Evolutionary conservation across 2,113 vertebrate genomes (phyloP).

Genomic region (Ptilorrhoa leucosticta): DNA sequence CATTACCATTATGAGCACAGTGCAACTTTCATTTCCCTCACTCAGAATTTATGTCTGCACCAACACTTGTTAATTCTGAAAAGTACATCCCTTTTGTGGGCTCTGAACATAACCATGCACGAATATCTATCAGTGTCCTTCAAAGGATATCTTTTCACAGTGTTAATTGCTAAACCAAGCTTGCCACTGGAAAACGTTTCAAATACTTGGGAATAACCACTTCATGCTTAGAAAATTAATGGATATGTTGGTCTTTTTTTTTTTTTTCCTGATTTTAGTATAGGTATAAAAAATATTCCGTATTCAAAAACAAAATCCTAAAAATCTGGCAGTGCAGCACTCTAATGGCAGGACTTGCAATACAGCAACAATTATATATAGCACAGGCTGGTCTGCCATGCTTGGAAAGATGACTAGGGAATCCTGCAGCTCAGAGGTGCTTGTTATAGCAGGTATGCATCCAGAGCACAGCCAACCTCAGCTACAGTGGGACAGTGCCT

Average conservation of each 20-base stretch:
- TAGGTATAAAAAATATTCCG: background rate
- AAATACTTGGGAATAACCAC: background rate
- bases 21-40: background rate
- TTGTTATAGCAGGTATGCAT: background rate
- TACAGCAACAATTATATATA: background rate
- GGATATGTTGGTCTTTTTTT: background rate
- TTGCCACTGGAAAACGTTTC: background rate
- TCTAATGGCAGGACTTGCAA: background rate
- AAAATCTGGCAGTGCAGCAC: background rate
- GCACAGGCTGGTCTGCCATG: rapidly evolving
- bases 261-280: background rate
- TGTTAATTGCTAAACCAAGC: background rate
- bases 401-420: background rate
- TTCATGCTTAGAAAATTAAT: background rate
- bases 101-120: background rate
- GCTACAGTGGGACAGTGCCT: background rate
- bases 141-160: conserved; percentile 6
- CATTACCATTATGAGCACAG: background rate
- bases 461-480: background rate
- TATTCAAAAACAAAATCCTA: background rate
- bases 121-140: background rate
- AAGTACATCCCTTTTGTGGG: background rate
- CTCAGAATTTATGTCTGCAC: background rate
- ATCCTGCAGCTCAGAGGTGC: background rate
- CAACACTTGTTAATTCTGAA: conserved; percentile 9